Evolutionary conservation across 2,797 vertebrate species (phyloP).

Genomic region (Gallinago nigripennis): DNA sequence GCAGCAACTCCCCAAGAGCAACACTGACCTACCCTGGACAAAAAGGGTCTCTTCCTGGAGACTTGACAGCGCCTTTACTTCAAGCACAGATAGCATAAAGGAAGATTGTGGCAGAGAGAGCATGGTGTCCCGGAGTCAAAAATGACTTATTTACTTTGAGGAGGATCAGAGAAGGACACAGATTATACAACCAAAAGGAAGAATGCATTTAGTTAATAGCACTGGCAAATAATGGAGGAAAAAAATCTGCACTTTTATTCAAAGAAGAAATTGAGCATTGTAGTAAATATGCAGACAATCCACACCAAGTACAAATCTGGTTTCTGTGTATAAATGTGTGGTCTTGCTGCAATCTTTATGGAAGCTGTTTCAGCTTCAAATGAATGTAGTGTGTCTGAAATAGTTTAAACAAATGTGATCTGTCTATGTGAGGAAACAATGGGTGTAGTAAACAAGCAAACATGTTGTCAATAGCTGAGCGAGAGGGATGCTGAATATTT

Average conservation of each 20-base stretch:
- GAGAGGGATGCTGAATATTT: background rate
- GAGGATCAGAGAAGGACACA: conserved; percentile 34
- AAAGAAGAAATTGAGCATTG: conserved; percentile 58
- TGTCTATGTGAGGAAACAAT: conserved; percentile 15
- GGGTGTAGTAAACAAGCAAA: conserved; percentile 34
- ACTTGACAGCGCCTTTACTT: background rate
- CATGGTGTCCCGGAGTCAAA: background rate
- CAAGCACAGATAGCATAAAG: background rate
- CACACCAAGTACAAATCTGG: conserved; percentile 50
- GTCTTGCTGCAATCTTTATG: conserved; percentile 46
- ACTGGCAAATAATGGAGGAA: conserved; percentile 35
- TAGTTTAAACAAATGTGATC: conserved; percentile 22
- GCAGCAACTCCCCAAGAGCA: accelerated
- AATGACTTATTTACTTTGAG: conserved; percentile 7
- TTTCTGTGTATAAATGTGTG: conserved; percentile 66
- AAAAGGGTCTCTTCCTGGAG: background rate
- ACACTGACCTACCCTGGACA: accelerated
- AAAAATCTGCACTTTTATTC: conserved; percentile 51
- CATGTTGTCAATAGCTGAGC: background rate
- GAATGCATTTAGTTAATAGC: conserved; percentile 9
- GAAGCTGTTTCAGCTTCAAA: conserved; percentile 47
- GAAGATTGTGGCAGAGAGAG: background rate
- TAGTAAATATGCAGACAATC: conserved; percentile 54
- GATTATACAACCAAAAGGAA: conserved; percentile 37
- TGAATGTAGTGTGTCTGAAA: conserved; percentile 51